These are phyloP conservation scores for Sabatieria punctata DNA, from an alignment of 2,888 invertebrate species.

Conservation along the genomic window DNA sequence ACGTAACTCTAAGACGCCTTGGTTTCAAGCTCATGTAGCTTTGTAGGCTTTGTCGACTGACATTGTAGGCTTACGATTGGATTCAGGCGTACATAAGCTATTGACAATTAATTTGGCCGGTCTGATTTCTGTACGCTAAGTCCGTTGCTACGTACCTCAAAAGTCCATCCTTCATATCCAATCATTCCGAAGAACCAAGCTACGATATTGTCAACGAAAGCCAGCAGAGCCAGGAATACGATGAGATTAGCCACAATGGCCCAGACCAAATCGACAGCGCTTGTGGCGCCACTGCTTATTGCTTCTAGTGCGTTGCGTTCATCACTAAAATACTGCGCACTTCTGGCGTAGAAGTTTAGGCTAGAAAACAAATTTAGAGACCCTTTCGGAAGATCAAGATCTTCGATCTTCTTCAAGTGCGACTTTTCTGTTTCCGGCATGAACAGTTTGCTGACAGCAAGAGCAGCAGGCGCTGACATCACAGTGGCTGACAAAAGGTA, in stretches of 20 bases:
- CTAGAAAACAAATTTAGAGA: constrained; percentile 17
- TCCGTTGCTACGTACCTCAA: constrained; percentile 41
- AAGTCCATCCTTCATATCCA: constrained; percentile 43
- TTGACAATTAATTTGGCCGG: too few species aligned
- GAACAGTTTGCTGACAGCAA: constrained; percentile 72
- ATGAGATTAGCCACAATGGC: constrained; percentile 75
- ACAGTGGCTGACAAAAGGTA: constrained; percentile 79
- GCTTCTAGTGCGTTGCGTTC: constrained; percentile 72
- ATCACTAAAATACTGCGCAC: constrained; percentile 43
- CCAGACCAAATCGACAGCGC: constrained; percentile 57
- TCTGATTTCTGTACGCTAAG: too few species aligned
- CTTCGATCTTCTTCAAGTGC: constrained; percentile 50
- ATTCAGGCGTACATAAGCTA: too few species aligned
- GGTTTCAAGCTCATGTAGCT: too few species aligned
- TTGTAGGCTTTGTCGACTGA: too few species aligned
- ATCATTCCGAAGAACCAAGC: constrained; percentile 62
- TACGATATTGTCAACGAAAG: constrained; percentile 60
- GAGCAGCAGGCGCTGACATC: constrained; percentile 85
- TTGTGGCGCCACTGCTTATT: constrained; percentile 65
- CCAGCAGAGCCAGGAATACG: constrained; percentile 67
- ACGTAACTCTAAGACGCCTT: too few species aligned
- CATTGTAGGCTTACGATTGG: too few species aligned
- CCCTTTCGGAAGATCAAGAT: constrained; percentile 56
- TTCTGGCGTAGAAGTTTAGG: too few species aligned
- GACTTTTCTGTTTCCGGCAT: constrained; percentile 75